Conservation (phyloP, 2,797 vertebrate genomes). For the Epinephelus malabaricus region DNA sequence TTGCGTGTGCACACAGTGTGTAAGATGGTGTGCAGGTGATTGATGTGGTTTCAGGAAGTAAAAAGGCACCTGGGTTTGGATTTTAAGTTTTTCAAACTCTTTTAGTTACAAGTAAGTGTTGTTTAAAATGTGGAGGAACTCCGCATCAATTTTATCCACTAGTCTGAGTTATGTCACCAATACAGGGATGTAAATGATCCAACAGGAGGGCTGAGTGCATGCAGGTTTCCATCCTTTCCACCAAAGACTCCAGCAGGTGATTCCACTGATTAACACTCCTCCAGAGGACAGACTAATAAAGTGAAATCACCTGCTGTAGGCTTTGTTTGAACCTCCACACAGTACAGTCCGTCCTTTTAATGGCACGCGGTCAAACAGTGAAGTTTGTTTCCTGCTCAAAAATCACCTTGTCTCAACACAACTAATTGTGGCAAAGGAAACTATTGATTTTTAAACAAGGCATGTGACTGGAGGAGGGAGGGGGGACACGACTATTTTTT, state of each 20-base stretch:
- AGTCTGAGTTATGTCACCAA: background rate
- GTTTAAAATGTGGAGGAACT: background rate
- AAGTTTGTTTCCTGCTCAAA: constrained; percentile 22
- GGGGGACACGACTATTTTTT: constrained; percentile 57
- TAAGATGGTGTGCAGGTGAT: background rate
- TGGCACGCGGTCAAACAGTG: background rate
- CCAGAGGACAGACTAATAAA: background rate
- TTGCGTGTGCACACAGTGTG: background rate
- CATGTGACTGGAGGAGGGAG: constrained; percentile 35
- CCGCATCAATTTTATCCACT: background rate
- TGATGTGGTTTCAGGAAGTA: background rate
- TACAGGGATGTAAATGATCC: background rate
- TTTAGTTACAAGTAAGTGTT: too few relatives aligned
- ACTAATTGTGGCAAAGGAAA: constrained; percentile 42
- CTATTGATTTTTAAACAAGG: constrained; percentile 53
- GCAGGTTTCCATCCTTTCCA: background rate
- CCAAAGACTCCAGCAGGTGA: constrained; percentile 27
- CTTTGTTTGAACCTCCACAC: background rate
- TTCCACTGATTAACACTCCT: constrained; percentile 12
- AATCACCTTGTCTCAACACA: constrained; percentile 30
- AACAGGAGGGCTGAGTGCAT: too few relatives aligned
- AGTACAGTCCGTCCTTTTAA: constrained; percentile 33
- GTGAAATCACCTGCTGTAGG: constrained; percentile 18
- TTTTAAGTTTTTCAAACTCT: background rate
- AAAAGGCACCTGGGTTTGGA: background rate